These are phyloP conservation scores for Nudaria mundana DNA, from an alignment of 2,888 invertebrate genomes.

Conservation along the genomic window DNA sequence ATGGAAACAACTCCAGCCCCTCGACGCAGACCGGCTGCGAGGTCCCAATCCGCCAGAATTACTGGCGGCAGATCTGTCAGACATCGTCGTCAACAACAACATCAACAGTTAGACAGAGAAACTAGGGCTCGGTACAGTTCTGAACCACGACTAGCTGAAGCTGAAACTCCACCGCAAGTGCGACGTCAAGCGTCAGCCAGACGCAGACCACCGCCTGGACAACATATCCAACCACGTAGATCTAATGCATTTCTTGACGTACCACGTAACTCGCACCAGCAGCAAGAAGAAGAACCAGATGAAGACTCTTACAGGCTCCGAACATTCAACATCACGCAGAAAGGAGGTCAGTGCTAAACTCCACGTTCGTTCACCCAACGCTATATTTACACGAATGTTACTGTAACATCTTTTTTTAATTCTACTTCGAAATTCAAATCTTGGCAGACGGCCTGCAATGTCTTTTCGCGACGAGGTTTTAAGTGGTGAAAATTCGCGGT, in stretches of 20 bases:
- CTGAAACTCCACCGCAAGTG: slow-evolving; percentile 85
- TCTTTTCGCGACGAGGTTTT: slow-evolving; percentile 32
- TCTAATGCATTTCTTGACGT: slow-evolving; percentile 88
- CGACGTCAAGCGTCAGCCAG: slow-evolving; percentile 83
- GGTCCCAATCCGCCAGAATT: slow-evolving; percentile 88
- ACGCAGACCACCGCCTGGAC: slow-evolving; percentile 73
- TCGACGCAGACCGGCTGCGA: slow-evolving; percentile 85
- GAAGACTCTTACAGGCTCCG: slow-evolving; percentile 94
- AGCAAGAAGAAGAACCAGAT: slow-evolving; percentile 83
- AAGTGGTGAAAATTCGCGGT: slow-evolving; percentile 34
- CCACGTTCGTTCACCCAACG: slow-evolving; percentile 63
- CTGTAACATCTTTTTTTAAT: slow-evolving; percentile 56
- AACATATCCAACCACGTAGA: slow-evolving; percentile 80
- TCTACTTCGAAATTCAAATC: slow-evolving; percentile 49
- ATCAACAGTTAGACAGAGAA: slow-evolving; percentile 73
- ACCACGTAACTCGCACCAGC: slow-evolving; percentile 68
- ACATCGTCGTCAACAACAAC: slow-evolving; percentile 68
- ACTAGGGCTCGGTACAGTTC: slow-evolving; percentile 83
- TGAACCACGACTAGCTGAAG: slow-evolving; percentile 84
- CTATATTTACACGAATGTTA: slow-evolving; percentile 58
- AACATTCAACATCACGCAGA: slow-evolving; percentile 95
- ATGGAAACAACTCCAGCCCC: slow-evolving; percentile 80
- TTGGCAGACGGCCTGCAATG: slow-evolving; percentile 61
- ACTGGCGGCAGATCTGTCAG: slow-evolving; percentile 83
- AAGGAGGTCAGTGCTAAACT: slow-evolving; percentile 85